A percentile compares a stretch with the other conserved stretches of the same genome.
These are phyloP conservation scores for Papilio helenus DNA, from an alignment of 1,140 invertebrate species.

Conservation along the genomic window DNA sequence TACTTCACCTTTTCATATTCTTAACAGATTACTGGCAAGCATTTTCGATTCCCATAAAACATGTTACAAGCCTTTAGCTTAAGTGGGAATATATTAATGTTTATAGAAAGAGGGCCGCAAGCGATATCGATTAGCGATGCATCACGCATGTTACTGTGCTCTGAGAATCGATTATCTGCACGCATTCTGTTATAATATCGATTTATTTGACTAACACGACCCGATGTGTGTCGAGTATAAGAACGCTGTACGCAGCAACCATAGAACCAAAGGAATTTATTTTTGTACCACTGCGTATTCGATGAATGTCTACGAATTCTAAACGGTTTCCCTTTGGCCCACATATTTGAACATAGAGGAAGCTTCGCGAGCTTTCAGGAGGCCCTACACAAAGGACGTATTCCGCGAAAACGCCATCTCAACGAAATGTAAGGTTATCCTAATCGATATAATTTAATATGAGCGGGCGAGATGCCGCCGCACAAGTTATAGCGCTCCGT, in stretches of 20 bases:
- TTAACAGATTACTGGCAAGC: background rate
- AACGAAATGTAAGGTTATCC: conserved; percentile 37
- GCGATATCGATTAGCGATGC: conserved; percentile 41
- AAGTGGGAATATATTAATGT: conserved; percentile 24
- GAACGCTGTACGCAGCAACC: no score
- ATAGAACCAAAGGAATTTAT: background rate
- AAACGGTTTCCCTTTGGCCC: conserved; percentile 23
- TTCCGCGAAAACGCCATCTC: conserved; percentile 34
- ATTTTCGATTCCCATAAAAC: background rate
- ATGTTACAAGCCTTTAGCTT: background rate
- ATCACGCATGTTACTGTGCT: conserved; percentile 39
- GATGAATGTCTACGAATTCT: background rate
- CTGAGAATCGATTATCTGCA: conserved; percentile 44
- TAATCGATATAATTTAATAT: conserved; percentile 42
- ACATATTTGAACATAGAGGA: conserved; percentile 19
- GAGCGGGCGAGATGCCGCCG: conserved; percentile 32
- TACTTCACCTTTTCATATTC: background rate
- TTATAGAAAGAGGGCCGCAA: background rate
- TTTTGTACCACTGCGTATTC: background rate
- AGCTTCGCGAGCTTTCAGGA: background rate
- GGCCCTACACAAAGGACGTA: conserved; percentile 27
- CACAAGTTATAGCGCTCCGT: conserved; percentile 18
- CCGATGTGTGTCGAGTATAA: no score
- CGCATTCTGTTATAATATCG: conserved; percentile 44
- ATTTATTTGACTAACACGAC: conserved; percentile 28